Percentiles rank a stretch among this genome's conserved stretches.
phyloP scores from a whole-genome alignment of 2,888 invertebrate species.

The Drosophila percnosoma region DNA sequence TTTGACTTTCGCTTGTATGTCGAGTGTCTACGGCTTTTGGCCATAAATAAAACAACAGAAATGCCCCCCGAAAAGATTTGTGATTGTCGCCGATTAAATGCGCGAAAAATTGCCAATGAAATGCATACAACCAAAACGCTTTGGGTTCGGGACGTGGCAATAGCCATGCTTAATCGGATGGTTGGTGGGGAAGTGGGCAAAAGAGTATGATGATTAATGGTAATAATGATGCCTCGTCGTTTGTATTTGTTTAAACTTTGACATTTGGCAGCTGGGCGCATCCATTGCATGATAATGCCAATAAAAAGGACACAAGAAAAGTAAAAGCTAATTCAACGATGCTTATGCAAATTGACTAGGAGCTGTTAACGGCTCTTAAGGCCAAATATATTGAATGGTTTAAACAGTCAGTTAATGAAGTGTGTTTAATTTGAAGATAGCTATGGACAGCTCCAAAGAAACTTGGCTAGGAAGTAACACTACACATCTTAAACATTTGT shows the following conservation, averaged over 20 bases:
- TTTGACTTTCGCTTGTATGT: constrained; percentile 77
- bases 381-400: constrained; percentile 2
- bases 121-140: constrained; percentile 52
- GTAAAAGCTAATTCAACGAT: constrained; percentile 57
- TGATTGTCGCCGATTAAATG: constrained; percentile 79
- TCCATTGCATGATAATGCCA: constrained; percentile 49
- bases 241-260: constrained; percentile 78
- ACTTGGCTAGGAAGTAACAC: background rate
- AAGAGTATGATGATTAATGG: constrained; percentile 22
- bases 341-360: constrained; percentile 25
- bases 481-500: background rate
- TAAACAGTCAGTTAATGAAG: background rate
- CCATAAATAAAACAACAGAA: constrained; percentile 69
- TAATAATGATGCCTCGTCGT: constrained; percentile 58
- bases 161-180: constrained; percentile 10
- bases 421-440: background rate
- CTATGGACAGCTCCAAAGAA: background rate
- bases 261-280: constrained; percentile 73
- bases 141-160: constrained; percentile 60
- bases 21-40: constrained; percentile 41
- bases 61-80: constrained; percentile 65
- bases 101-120: constrained; percentile 63
- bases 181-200: constrained; percentile 20
- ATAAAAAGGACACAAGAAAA: constrained; percentile 40
- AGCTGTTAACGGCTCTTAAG: background rate